Evolutionary conservation across 2,797 vertebrate genomes (phyloP).

Genomic region (Syngnathus rostellatus): DNA sequence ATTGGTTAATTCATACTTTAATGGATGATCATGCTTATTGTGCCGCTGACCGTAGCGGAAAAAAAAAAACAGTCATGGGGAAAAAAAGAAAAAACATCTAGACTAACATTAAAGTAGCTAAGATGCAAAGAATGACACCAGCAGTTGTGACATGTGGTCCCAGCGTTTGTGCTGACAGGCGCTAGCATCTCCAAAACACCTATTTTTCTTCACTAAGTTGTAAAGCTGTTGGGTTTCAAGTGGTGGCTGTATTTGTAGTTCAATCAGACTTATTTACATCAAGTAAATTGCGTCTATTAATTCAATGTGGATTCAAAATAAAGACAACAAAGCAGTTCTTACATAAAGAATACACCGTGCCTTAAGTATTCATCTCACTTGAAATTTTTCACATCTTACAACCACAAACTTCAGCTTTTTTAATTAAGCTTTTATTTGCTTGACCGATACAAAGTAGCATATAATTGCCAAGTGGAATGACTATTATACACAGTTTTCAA

Average conservation of each 20-base stretch:
- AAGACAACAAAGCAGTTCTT: not conserved
- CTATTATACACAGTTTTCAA: too few relatives aligned
- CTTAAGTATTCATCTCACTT: too few relatives aligned
- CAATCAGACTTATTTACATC: not conserved
- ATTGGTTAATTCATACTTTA: conserved; percentile 50
- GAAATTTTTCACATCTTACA: too few relatives aligned
- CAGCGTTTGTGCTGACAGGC: conserved; percentile 19
- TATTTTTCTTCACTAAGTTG: conserved; percentile 1
- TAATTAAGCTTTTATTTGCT: too few relatives aligned
- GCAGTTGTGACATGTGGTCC: conserved; percentile 41
- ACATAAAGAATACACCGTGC: not conserved
- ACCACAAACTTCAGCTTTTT: too few relatives aligned
- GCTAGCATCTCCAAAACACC: conserved; percentile 8
- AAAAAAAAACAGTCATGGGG: conserved; percentile 55
- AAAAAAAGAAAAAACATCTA: conserved; percentile 46
- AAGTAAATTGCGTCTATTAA: not conserved
- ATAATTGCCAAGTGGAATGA: too few relatives aligned
- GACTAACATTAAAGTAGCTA: conserved; percentile 45
- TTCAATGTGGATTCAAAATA: not conserved
- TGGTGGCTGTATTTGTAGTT: not conserved
- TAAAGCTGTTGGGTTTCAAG: not conserved
- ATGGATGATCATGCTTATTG: conserved; percentile 62
- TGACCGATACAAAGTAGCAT: too few relatives aligned
- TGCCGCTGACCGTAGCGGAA: conserved; percentile 43
- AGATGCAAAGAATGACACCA: conserved; percentile 47